A percentile compares a stretch with the other conserved stretches of the same genome.
Conservation (phyloP, 2,113 vertebrate species). For the Ctenodactylus gundi region DNA sequence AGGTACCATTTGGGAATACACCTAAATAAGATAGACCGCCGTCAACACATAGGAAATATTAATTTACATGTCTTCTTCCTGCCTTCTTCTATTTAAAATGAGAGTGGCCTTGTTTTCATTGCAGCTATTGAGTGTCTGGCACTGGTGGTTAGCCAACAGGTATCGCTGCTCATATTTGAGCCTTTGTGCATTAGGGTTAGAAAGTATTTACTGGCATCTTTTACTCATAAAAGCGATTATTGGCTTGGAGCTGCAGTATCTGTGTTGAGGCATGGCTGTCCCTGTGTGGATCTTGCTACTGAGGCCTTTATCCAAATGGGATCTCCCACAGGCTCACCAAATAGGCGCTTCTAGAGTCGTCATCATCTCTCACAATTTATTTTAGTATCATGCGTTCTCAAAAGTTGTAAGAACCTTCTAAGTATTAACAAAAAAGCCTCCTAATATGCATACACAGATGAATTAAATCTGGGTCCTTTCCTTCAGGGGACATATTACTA, state of each 20-base stretch:
- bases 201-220: background rate
- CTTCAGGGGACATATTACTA: background rate
- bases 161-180: background rate
- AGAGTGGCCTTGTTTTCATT: background rate
- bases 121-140: background rate
- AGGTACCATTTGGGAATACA: background rate
- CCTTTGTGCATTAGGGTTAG: background rate
- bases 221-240: background rate
- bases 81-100: background rate
- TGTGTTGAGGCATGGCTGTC: no score
- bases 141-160: background rate
- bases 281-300: no score
- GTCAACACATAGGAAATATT: background rate
- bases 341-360: background rate
- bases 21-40: background rate
- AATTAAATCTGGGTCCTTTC: background rate
- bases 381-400: background rate
- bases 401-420: background rate
- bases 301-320: background rate
- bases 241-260: background rate
- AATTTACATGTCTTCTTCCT: background rate
- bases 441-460: background rate
- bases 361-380: background rate
- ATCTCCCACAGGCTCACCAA: background rate
- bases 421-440: no score